phyloP scores from a whole-genome alignment of 2,113 vertebrate genomes.

The Myotis davidii region DNA sequence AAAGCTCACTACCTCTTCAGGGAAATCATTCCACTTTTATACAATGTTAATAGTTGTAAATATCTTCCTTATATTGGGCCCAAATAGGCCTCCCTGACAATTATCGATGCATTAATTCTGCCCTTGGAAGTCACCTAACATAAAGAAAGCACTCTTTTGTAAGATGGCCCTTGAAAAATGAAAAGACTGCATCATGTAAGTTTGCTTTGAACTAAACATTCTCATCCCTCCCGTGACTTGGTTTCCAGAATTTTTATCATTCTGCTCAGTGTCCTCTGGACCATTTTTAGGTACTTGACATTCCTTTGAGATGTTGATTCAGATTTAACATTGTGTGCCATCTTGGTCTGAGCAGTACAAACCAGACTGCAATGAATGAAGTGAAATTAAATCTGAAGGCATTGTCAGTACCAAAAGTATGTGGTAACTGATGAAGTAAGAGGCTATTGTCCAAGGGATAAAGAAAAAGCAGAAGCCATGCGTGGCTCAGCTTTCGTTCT shows the following conservation, averaged over 20 bases:
- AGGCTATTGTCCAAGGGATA: background rate
- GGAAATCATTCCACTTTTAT: background rate
- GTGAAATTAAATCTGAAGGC: background rate
- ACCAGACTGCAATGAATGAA: background rate
- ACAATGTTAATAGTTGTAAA: background rate
- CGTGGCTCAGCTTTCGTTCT: background rate
- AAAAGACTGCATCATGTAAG: background rate
- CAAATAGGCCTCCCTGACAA: background rate
- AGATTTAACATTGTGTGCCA: background rate
- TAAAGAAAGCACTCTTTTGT: background rate
- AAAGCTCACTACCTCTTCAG: background rate
- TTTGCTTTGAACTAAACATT: constrained; percentile 10
- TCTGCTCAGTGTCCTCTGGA: background rate
- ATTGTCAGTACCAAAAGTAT: background rate
- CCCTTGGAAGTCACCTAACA: background rate
- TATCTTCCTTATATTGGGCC: background rate
- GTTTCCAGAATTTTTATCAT: background rate
- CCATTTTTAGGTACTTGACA: background rate
- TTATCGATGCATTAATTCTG: background rate
- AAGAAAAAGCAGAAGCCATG: background rate
- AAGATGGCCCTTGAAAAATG: background rate
- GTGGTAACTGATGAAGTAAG: background rate
- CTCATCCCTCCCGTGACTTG: background rate
- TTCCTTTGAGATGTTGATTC: background rate
- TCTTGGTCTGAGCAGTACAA: background rate